Conservation (phyloP, 2,888 invertebrate species). For the Catocala nupta region DNA sequence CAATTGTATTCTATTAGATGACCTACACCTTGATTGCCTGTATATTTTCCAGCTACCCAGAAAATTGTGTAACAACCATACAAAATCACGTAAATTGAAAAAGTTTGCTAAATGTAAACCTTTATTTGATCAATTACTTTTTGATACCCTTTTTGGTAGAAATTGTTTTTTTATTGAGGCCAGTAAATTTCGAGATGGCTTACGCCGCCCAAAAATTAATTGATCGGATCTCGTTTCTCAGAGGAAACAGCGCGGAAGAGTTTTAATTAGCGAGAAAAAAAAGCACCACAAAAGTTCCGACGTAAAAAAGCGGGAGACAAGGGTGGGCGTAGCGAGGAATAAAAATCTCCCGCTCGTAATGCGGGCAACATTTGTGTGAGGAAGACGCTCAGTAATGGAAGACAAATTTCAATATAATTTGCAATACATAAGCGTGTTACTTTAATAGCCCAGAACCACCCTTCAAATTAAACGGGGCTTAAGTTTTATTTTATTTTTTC, state of each 20-base stretch:
- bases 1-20: conserved; percentile 62
- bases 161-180: conserved; percentile 78
- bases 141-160: conserved; percentile 72
- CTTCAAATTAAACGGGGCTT: conserved; percentile 88
- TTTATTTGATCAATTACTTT: conserved; percentile 80
- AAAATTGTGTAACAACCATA: conserved; percentile 56
- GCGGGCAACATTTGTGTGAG: conserved; percentile 88
- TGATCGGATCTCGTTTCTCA: conserved; percentile 86
- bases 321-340: conserved; percentile 84
- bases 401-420: conserved; percentile 88
- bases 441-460: conserved; percentile 88
- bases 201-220: conserved; percentile 85
- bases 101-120: conserved; percentile 62
- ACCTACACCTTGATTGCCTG: conserved; percentile 56
- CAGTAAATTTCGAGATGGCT: conserved; percentile 83
- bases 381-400: conserved; percentile 87
- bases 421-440: conserved; percentile 88
- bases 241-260: conserved; percentile 87
- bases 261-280: conserved; percentile 87
- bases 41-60: conserved; percentile 57
- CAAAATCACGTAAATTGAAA: conserved; percentile 55
- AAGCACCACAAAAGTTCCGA: conserved; percentile 84
- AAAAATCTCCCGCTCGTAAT: conserved; percentile 86
- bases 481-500: conserved; percentile 87
- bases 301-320: conserved; percentile 85